Evolutionary conservation across 2,888 invertebrate genomes (phyloP).

Genomic region (Eupithecia abbreviata): DNA sequence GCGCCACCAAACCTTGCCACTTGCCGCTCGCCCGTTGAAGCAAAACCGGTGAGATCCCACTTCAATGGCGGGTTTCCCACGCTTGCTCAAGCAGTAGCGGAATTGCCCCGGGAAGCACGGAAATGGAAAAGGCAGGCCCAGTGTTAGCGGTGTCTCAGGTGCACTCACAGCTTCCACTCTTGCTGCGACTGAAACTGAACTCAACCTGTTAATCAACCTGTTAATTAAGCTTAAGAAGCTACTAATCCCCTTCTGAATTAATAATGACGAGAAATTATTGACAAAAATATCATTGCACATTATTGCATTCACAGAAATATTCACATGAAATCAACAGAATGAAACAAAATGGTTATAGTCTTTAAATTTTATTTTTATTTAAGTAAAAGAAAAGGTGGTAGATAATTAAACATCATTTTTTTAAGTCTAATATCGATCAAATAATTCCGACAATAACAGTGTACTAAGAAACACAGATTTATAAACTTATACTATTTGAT

Average conservation of each 20-base stretch:
- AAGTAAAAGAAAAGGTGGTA: not conserved
- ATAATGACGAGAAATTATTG: not conserved
- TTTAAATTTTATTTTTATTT: not conserved
- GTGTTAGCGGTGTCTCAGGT: conserved; percentile 66
- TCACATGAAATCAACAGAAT: not conserved
- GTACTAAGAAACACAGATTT: not conserved
- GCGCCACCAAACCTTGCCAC: conserved; percentile 81
- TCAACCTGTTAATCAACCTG: conserved; percentile 51
- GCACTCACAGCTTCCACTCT: conserved; percentile 28
- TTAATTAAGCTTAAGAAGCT: conserved; percentile 48
- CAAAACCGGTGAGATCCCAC: conserved; percentile 80
- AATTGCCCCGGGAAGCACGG: conserved; percentile 80
- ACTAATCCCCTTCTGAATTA: not conserved
- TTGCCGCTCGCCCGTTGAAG: conserved; percentile 79
- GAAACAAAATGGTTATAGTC: not conserved
- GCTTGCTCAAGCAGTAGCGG: conserved; percentile 79
- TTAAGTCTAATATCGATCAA: not conserved
- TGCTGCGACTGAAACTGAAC: conserved; percentile 74
- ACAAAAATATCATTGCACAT: not conserved
- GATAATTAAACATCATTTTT: not conserved
- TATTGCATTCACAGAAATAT: not conserved
- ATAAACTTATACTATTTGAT: not conserved
- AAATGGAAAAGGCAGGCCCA: conserved; percentile 78
- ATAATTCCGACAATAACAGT: not conserved
- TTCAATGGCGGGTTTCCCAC: conserved; percentile 79